Evolutionary conservation across 2,888 invertebrate species (phyloP).

Genomic region (Malachius bipustulatus): DNA sequence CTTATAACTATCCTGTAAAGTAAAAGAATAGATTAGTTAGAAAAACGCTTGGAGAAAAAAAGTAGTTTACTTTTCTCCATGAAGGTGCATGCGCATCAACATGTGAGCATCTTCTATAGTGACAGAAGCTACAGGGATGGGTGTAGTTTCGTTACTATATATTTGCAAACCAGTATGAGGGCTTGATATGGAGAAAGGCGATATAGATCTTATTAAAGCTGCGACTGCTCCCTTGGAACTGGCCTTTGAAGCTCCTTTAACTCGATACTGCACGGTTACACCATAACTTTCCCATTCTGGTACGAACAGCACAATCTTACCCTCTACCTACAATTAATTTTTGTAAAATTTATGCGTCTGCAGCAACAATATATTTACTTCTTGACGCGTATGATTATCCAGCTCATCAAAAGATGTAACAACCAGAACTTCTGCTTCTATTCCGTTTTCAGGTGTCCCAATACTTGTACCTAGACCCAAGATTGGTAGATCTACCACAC

Average conservation of each 20-base stretch:
- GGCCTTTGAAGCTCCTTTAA: constrained; percentile 53
- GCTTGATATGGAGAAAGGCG: constrained; percentile 63
- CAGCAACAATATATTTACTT: no score
- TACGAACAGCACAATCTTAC: constrained; percentile 71
- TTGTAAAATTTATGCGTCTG: no score
- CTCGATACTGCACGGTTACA: constrained; percentile 52
- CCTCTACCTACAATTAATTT: constrained; percentile 42
- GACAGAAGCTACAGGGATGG: constrained; percentile 64
- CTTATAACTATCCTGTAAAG: constrained; percentile 43
- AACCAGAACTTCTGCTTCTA: constrained; percentile 62
- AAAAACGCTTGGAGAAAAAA: no score
- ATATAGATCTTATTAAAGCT: constrained; percentile 58
- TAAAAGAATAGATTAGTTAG: no score
- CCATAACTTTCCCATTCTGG: constrained; percentile 54
- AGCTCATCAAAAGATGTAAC: constrained; percentile 57
- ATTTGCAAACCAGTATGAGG: constrained; percentile 66
- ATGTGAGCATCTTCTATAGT: constrained; percentile 69
- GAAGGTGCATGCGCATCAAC: constrained; percentile 42
- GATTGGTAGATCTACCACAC: constrained; percentile 48
- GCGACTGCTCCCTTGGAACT: constrained; percentile 65
- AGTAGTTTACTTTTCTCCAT: constrained; percentile 31
- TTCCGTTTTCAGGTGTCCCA: constrained; percentile 57
- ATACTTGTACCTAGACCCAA: constrained; percentile 61
- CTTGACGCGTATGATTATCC: constrained; percentile 22
- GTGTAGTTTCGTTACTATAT: constrained; percentile 44